phyloP scores from a whole-genome alignment of 2,113 vertebrate genomes.

The Phocoena sinus region DNA sequence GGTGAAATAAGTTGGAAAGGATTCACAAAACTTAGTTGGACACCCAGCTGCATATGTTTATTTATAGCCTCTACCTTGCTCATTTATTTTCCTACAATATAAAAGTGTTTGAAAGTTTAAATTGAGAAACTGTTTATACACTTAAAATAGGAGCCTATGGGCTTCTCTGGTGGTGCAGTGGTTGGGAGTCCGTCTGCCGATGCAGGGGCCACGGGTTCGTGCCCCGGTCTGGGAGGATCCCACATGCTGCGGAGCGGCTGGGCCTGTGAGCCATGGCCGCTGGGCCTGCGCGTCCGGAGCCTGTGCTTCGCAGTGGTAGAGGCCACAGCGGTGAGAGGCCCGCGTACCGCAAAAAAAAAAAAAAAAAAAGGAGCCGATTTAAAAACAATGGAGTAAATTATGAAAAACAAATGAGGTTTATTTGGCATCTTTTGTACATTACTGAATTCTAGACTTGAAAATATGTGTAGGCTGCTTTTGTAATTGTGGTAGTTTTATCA shows the following conservation, averaged over 20 bases:
- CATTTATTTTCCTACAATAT: slow-evolving; percentile 31
- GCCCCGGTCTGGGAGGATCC: no score
- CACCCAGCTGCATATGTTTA: background rate
- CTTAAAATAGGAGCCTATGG: background rate
- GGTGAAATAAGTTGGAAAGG: background rate
- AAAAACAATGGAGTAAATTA: slow-evolving; percentile 39
- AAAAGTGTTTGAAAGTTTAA: slow-evolving; percentile 48
- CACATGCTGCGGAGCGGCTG: no score
- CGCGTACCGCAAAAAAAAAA: no score
- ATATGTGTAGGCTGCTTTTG: slow-evolving; percentile 27
- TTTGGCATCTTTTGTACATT: slow-evolving; percentile 35
- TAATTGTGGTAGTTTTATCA: slow-evolving; percentile 11
- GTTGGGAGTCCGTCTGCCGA: no score
- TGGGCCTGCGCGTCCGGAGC: no score
- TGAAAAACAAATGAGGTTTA: slow-evolving; percentile 22
- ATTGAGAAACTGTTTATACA: background rate
- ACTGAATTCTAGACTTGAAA: slow-evolving; percentile 43
- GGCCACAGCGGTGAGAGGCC: no score
- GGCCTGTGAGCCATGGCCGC: no score
- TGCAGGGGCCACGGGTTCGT: no score
- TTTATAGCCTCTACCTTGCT: background rate
- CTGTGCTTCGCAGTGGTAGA: no score
- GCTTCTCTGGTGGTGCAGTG: no score
- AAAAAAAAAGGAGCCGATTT: slow-evolving; percentile 18
- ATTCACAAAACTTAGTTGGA: slow-evolving; percentile 8